Conservation (phyloP, 2,888 invertebrate species). For the Coelopa pilipes region DNA sequence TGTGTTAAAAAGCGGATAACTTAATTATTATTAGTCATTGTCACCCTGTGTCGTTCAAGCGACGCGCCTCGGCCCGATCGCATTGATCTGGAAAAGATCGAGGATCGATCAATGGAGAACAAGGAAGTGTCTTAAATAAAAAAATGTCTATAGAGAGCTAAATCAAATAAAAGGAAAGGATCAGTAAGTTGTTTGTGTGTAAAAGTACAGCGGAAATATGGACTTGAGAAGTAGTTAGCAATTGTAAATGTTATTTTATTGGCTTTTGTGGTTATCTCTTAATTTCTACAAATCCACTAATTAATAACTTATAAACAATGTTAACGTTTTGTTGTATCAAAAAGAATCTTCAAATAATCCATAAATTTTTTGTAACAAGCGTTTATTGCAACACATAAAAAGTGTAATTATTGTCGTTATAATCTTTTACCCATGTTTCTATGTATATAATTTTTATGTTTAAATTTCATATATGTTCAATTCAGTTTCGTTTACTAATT, state of each 20-base stretch:
- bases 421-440: conserved; percentile 22
- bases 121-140: too few species aligned
- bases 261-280: background rate
- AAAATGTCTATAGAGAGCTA: too few species aligned
- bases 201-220: background rate
- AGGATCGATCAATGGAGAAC: too few species aligned
- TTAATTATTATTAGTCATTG: background rate
- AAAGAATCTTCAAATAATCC: too few species aligned
- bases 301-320: conserved; percentile 42
- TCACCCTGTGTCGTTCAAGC: background rate
- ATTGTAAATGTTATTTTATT: too few species aligned
- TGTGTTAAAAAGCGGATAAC: background rate
- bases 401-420: conserved; percentile 46
- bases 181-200: background rate
- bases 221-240: too few species aligned
- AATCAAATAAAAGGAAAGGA: too few species aligned
- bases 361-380: conserved; percentile 42
- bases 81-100: background rate
- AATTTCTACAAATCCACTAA: background rate
- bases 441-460: conserved; percentile 10
- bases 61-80: background rate
- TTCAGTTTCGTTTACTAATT: conserved; percentile 15
- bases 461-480: background rate
- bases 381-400: conserved; percentile 45
- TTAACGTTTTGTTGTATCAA: too few species aligned